Percentiles rank a stretch among this genome's conserved stretches.
phyloP scores from a whole-genome alignment of 2,797 vertebrate genomes.

The Margarornis squamiger region DNA sequence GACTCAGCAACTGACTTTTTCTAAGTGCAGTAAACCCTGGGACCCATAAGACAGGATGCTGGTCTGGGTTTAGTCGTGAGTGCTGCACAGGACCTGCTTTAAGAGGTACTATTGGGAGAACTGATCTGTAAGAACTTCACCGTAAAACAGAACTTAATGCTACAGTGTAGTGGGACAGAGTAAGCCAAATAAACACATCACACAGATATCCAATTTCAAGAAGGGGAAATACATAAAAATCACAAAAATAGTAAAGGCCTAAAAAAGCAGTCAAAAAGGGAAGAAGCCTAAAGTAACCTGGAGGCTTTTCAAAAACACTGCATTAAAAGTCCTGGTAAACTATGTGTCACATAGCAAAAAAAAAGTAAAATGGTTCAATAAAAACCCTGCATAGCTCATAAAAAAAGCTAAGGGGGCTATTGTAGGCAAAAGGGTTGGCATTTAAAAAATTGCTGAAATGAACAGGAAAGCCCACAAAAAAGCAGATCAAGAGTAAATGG shows the following conservation, averaged over 20 bases:
- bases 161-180: background rate
- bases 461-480: background rate
- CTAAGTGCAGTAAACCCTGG: background rate
- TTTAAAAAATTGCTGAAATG: background rate
- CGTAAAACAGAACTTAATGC: background rate
- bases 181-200: constrained; percentile 24
- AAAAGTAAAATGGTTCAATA: constrained; percentile 1
- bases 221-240: constrained; percentile 11
- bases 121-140: background rate
- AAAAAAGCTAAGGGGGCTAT: background rate
- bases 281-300: constrained; percentile 35
- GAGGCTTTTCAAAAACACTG: constrained; percentile 34
- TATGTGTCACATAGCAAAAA: background rate
- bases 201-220: constrained; percentile 18
- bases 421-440: background rate
- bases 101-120: background rate
- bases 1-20: background rate
- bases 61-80: background rate
- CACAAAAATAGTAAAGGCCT: background rate
- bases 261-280: constrained; percentile 12
- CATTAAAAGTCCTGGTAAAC: background rate
- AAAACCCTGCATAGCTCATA: background rate
- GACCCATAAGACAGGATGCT: background rate
- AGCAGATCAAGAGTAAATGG: background rate
- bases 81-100: background rate